These are phyloP conservation scores for Rotaria socialis DNA, from an alignment of 2,888 invertebrate species.

Conservation along the genomic window DNA sequence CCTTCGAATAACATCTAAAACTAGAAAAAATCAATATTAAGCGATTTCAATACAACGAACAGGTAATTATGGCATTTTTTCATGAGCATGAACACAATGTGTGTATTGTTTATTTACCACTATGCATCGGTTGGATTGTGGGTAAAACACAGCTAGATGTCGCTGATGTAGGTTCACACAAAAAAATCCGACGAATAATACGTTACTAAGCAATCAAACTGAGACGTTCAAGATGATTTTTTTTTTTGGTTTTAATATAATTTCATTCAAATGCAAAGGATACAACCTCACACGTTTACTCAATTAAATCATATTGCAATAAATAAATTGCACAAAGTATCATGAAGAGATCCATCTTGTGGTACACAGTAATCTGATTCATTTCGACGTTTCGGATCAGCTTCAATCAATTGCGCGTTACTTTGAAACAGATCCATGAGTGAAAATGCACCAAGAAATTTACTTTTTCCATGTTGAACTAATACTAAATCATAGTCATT, in stretches of 20 bases:
- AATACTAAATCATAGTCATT: conserved; percentile 11
- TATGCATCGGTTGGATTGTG: background rate
- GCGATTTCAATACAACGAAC: background rate
- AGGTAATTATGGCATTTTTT: background rate
- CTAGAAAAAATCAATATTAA: too few species aligned
- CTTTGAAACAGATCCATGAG: background rate
- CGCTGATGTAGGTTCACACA: background rate
- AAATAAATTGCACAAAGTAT: background rate
- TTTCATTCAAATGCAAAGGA: too few species aligned
- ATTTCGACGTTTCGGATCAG: background rate
- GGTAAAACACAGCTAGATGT: background rate
- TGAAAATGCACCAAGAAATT: background rate
- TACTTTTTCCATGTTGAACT: conserved; percentile 32
- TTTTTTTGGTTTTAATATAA: too few species aligned
- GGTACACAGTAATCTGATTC: background rate
- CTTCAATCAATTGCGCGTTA: background rate
- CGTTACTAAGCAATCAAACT: background rate
- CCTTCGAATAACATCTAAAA: conserved; percentile 61
- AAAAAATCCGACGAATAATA: too few species aligned
- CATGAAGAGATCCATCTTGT: background rate
- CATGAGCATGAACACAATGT: background rate
- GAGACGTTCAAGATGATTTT: too few species aligned
- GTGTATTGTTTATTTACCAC: background rate
- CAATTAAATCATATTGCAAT: background rate
- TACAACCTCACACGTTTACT: too few species aligned